Base-by-base conservation (phyloP, 2,113 vertebrate genomes). In the Puntigrus tetrazona region DNA sequence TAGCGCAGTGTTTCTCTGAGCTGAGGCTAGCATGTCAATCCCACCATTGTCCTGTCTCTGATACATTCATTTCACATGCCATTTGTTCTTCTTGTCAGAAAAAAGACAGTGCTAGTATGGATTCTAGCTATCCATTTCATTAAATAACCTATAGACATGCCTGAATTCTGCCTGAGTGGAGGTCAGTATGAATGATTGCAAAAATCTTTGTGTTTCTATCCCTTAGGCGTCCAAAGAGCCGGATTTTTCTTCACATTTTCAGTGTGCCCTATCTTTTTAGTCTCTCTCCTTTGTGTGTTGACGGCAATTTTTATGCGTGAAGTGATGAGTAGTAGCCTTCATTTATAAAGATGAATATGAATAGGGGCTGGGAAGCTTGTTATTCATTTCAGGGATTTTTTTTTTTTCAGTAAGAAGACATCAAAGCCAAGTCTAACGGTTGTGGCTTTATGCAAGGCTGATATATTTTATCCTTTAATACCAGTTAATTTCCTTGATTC, bases 101-200 rank as follows among this genome's bases (percentile, higher is more conserved):
- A 88, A 81, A 85, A 89, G 45, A 73, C 83, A 63, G 9, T 1
- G 5, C 22, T 84, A 65, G 57, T 25, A 82, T 63, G 43, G 61
- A 82, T 36, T 81, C 27, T 59, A 57, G 47, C 43, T 72, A 84
- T 89, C 61, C 47, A 77, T 88, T 84, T 77, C 72, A 69, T 5
- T 36, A n/a, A 29, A 38, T 38, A 70, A 13, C 25, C n/a, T 25
- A n/a, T n/a, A 22, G 18, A 59, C 69, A 88, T 78, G 29, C 2
- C 25, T 7, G 22, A 52, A 29, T 22, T 67, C 45, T 78, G 82
- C 77, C 47, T 75, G n/a, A 84, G 27, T 47, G 81, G 41, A 36
- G 59, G 67, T 70, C 77, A 47, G 14, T 5, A 16, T 16, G 5
- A 65, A 11, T 27, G 61, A 65, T 50, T 50, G 47, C 47, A 50